These are phyloP conservation scores for Tetragnatha montana DNA, from an alignment of 2,888 invertebrate genomes.

Conservation along the genomic window DNA sequence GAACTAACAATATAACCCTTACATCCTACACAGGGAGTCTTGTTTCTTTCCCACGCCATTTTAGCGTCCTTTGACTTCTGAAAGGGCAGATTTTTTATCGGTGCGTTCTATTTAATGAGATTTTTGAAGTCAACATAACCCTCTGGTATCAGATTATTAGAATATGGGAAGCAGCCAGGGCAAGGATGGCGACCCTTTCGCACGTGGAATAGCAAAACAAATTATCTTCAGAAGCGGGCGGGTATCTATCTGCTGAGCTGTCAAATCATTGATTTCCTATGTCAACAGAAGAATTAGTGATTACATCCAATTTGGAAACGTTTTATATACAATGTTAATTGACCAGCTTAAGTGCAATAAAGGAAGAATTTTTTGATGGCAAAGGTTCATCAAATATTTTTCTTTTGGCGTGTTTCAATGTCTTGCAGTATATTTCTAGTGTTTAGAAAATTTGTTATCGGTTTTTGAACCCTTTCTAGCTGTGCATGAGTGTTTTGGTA, in stretches of 20 bases:
- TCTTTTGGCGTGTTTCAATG: too few species aligned
- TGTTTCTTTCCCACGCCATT: background rate
- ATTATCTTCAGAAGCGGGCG: background rate
- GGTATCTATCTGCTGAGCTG: background rate
- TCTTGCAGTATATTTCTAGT: too few species aligned
- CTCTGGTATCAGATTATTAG: background rate
- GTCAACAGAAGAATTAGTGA: background rate
- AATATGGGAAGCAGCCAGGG: background rate
- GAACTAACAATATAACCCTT: too few species aligned
- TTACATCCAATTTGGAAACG: too few species aligned
- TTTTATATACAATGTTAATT: too few species aligned
- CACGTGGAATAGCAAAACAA: background rate
- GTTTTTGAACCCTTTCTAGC: too few species aligned
- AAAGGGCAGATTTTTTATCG: background rate
- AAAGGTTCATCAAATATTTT: too few species aligned
- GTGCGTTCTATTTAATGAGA: background rate
- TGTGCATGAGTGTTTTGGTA: too few species aligned
- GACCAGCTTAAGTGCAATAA: too few species aligned
- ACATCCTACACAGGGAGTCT: too few species aligned
- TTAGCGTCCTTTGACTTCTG: background rate
- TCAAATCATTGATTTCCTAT: background rate
- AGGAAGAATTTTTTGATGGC: too few species aligned
- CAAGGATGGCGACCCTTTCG: background rate
- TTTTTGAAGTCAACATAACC: background rate
- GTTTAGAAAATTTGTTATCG: too few species aligned